These are phyloP conservation scores for Spisula solida DNA, from an alignment of 2,888 invertebrate genomes.

Conservation along the genomic window DNA sequence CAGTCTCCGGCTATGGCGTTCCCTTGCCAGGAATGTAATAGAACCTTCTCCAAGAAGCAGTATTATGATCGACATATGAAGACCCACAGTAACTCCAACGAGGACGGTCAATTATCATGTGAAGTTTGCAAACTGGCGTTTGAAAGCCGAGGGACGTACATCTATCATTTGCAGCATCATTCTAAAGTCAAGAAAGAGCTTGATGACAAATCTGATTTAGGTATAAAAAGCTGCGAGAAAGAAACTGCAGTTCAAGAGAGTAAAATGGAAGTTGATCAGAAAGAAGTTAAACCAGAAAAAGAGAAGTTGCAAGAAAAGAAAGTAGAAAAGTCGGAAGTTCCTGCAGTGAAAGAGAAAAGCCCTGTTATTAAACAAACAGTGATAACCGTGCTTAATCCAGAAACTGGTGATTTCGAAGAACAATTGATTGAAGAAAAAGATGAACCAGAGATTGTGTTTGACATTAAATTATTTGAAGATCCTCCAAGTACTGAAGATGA, in stretches of 20 bases:
- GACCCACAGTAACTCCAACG: slow-evolving; percentile 40
- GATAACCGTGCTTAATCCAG: slow-evolving; percentile 61
- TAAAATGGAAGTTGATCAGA: slow-evolving; percentile 25
- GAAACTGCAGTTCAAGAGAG: slow-evolving; percentile 2
- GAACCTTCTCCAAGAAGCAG: slow-evolving; percentile 52
- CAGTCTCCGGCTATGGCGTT: slow-evolving; percentile 39
- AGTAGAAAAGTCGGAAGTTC: background rate
- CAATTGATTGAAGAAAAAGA: slow-evolving; percentile 57
- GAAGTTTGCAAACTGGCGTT: slow-evolving; percentile 55
- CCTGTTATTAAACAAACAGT: slow-evolving; percentile 29
- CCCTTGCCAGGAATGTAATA: slow-evolving; percentile 54
- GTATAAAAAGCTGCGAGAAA: slow-evolving; percentile 21
- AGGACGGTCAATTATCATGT: slow-evolving; percentile 50
- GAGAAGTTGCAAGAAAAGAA: background rate
- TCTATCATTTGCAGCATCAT: slow-evolving; percentile 65
- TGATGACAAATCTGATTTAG: slow-evolving; percentile 13
- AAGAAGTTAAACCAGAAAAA: background rate
- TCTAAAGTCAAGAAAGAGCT: background rate
- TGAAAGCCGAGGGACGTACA: slow-evolving; percentile 54
- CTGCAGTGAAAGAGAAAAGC: background rate
- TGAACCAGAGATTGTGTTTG: slow-evolving; percentile 45
- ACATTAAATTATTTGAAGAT: slow-evolving; percentile 45
- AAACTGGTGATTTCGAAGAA: slow-evolving; percentile 65
- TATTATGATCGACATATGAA: slow-evolving; percentile 55
- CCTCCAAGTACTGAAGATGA: slow-evolving; percentile 36